Evolutionary conservation across 1,140 invertebrate species (phyloP).

Genomic region (Brachionus koreanus): DNA sequence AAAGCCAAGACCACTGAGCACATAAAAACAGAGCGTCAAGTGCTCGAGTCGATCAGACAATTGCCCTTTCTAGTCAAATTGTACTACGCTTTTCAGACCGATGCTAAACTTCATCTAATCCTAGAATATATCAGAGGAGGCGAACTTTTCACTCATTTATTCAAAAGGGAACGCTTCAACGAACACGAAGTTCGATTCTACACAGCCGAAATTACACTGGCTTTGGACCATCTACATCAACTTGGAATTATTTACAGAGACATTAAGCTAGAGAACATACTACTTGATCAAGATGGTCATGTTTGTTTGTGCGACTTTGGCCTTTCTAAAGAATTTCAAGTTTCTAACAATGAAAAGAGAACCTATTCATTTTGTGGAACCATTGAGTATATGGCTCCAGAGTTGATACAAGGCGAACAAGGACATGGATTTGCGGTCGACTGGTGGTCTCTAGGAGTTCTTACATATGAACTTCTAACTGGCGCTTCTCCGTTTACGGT

Average conservation of each 20-base stretch:
- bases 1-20: slow-evolving; percentile 99
- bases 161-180: slow-evolving; percentile 82
- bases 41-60: slow-evolving; percentile 99
- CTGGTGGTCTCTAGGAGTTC: slow-evolving; percentile 77
- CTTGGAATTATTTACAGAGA: slow-evolving; percentile 96
- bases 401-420: slow-evolving; percentile 81
- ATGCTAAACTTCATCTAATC: slow-evolving; percentile 86
- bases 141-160: slow-evolving; percentile 99
- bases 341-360: slow-evolving; percentile 66
- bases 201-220: slow-evolving; percentile 94
- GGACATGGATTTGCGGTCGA: slow-evolving; percentile 86
- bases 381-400: slow-evolving; percentile 96
- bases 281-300: slow-evolving; percentile 95
- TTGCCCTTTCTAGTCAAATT: slow-evolving; percentile 96
- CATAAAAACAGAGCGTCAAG: slow-evolving; percentile 99
- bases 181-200: slow-evolving; percentile 97
- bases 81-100: slow-evolving; percentile 93
- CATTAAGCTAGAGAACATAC: slow-evolving; percentile 94
- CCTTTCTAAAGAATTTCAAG: slow-evolving; percentile 80
- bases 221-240: slow-evolving; percentile 93
- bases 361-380: slow-evolving; percentile 85
- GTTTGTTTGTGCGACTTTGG: slow-evolving; percentile 97
- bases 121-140: slow-evolving; percentile 99
- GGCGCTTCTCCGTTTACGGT: slow-evolving; percentile 51
- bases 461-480: slow-evolving; percentile 36